Conservation (phyloP, 2,888 invertebrate species). For the Tuta absoluta region DNA sequence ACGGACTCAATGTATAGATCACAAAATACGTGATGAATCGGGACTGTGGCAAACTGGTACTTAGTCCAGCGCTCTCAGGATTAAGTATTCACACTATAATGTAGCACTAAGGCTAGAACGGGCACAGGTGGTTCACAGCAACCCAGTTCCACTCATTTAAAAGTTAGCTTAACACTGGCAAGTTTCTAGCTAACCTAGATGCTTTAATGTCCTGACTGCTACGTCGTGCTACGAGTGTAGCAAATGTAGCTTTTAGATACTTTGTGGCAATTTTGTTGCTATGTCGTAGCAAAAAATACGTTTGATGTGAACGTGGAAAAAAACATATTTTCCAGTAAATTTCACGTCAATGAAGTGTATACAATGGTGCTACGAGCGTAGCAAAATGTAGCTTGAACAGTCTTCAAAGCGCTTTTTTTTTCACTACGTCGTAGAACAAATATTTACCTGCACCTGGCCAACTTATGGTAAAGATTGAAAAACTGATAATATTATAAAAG, state of each 20-base stretch:
- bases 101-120: constrained; percentile 27
- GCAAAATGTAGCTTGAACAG: no score
- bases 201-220: constrained; percentile 41
- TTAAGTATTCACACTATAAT: constrained; percentile 23
- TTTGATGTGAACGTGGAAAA: not conserved
- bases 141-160: constrained; percentile 63
- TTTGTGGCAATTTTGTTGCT: not conserved
- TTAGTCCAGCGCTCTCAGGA: constrained; percentile 13
- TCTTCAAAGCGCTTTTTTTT: no score
- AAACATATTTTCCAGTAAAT: not conserved
- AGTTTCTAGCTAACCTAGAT: constrained; percentile 38
- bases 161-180: constrained; percentile 57
- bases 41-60: no score
- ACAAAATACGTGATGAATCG: no score
- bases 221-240: no score
- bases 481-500: no score
- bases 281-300: not conserved
- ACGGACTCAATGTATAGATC: no score
- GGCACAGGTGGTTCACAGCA: constrained; percentile 66
- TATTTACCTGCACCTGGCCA: no score
- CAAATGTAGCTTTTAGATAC: not conserved
- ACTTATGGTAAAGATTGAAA: no score
- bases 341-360: not conserved
- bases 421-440: no score
- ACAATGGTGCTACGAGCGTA: not conserved